Evolutionary conservation across 2,888 invertebrate species (phyloP).

Genomic region (Mythimna loreyi): DNA sequence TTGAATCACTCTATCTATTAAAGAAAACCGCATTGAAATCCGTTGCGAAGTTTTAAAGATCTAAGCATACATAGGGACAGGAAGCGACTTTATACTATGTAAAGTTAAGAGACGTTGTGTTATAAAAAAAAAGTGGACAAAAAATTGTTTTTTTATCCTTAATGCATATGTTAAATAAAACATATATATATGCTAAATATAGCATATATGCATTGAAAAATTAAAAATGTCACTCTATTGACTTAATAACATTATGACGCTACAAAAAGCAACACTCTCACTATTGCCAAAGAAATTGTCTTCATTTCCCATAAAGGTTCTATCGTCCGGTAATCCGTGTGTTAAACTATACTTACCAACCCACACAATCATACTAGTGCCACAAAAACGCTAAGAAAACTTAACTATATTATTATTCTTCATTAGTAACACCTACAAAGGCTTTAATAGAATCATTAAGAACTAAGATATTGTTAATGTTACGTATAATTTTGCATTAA

Average conservation of each 20-base stretch:
- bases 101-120: too few species aligned
- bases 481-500: slow-evolving; percentile 30
- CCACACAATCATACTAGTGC: slow-evolving; percentile 47
- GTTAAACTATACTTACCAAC: slow-evolving; percentile 51
- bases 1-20: too few species aligned
- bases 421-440: slow-evolving; percentile 72
- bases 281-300: slow-evolving; percentile 33
- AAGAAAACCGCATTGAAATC: too few species aligned
- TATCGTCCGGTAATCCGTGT: slow-evolving; percentile 5
- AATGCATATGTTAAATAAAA: neutral
- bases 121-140: too few species aligned
- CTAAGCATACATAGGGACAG: too few species aligned
- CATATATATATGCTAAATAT: neutral
- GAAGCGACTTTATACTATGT: too few species aligned
- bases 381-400: slow-evolving; percentile 38
- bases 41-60: too few species aligned
- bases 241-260: too few species aligned
- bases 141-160: too few species aligned
- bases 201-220: neutral
- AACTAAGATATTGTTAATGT: slow-evolving; percentile 18
- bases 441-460: slow-evolving; percentile 50
- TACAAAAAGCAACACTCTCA: slow-evolving; percentile 9
- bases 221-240: slow-evolving; percentile 1
- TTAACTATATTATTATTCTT: slow-evolving; percentile 66
- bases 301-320: slow-evolving; percentile 18